A percentile compares a stretch with the other conserved stretches of the same genome.
Conservation (phyloP, 64 coral and sea anemone genomes). For the Anthopleura sola region DNA sequence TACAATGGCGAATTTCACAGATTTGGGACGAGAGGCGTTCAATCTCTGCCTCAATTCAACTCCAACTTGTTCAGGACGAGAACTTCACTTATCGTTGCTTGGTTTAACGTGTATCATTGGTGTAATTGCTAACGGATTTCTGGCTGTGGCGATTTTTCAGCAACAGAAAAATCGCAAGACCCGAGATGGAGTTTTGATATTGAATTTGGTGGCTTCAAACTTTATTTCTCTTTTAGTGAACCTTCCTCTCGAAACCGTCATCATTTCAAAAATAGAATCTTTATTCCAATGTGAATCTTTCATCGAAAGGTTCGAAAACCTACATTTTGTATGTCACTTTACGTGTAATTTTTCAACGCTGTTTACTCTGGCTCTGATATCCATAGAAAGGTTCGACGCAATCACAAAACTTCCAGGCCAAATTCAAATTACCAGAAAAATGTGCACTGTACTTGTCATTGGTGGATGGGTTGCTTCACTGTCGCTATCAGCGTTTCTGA, state of each 20-base stretch:
- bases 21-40: neutral
- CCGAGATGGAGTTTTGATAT: slow-evolving; percentile 34
- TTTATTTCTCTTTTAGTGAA: neutral
- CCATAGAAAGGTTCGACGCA: slow-evolving; percentile 35
- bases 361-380: slow-evolving; percentile 36
- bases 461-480: neutral
- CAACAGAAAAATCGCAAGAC: slow-evolving; percentile 17
- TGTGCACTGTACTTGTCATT: neutral
- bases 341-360: slow-evolving; percentile 39
- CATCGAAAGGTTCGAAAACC: neutral
- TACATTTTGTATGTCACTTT: slow-evolving; percentile 17
- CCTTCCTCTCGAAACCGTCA: slow-evolving; percentile 10
- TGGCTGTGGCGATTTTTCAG: neutral
- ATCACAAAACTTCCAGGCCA: slow-evolving; percentile 34
- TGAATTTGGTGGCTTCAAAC: slow-evolving; percentile 23
- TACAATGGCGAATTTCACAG: neutral
- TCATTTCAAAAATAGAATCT: neutral
- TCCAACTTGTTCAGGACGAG: neutral
- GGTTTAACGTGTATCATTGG: neutral
- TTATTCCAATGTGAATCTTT: neutral
- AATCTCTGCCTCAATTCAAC: neutral
- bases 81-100: neutral
- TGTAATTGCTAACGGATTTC: slow-evolving; percentile 13
- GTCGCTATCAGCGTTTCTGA: neutral
- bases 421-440: slow-evolving; percentile 8